Evolutionary conservation across 2,888 invertebrate genomes (phyloP).

Genomic region (Tenodera sinensis): DNA sequence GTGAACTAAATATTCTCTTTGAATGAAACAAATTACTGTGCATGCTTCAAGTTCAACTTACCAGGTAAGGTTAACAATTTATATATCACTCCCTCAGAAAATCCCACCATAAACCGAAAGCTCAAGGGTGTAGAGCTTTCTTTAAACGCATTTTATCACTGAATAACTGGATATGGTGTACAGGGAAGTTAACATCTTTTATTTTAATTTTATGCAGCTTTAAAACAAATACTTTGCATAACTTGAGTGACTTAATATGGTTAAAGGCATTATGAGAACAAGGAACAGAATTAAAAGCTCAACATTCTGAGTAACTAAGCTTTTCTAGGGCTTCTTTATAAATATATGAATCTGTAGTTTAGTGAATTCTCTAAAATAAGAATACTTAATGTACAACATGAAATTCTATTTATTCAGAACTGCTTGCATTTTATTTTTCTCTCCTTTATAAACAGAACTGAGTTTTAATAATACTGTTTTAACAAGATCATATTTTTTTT

Average conservation of each 20-base stretch:
- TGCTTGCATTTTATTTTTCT: background rate
- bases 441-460: background rate
- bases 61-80: background rate
- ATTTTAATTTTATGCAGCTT: background rate
- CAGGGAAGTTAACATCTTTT: background rate
- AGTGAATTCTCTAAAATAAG: background rate
- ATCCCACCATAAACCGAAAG: background rate
- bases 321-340: background rate
- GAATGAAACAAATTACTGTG: background rate
- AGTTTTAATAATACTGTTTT: background rate
- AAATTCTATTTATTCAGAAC: background rate
- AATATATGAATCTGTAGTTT: background rate
- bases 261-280: background rate
- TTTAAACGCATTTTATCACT: background rate
- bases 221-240: background rate
- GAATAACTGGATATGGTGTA: background rate
- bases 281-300: background rate
- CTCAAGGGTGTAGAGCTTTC: background rate
- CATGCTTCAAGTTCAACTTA: background rate
- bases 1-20: background rate
- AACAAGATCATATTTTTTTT: background rate
- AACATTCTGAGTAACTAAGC: background rate
- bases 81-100: background rate
- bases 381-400: background rate
- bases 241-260: background rate